Percentiles rank a stretch among this genome's conserved stretches.
Conservation (phyloP, 2,888 invertebrate genomes). For the Apotomis turbidana region DNA sequence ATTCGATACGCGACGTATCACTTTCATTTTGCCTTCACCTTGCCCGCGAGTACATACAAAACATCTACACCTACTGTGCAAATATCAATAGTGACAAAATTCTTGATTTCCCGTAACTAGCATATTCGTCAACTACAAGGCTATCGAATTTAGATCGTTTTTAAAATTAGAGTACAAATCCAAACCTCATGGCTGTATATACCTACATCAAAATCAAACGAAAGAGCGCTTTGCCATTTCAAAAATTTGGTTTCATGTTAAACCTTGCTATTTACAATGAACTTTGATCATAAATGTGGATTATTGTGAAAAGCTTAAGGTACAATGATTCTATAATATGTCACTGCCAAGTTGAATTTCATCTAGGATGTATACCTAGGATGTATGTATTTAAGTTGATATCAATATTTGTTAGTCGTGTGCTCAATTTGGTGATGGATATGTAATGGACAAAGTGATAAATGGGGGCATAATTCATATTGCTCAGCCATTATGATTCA, state of each 20-base stretch:
- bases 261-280: slow-evolving; percentile 3
- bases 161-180: slow-evolving; percentile 16
- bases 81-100: slow-evolving; percentile 32
- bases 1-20: neutral
- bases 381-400: no score
- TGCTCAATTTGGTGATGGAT: no score
- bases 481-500: no score
- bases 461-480: no score
- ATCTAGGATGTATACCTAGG: no score
- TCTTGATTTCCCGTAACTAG: slow-evolving; percentile 24
- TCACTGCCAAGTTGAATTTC: no score
- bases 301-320: no score
- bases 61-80: slow-evolving; percentile 40
- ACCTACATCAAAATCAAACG: slow-evolving; percentile 21
- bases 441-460: no score
- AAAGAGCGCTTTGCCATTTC: slow-evolving; percentile 24
- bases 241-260: neutral
- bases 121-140: slow-evolving; percentile 17
- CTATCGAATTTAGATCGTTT: slow-evolving; percentile 18
- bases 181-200: slow-evolving; percentile 12
- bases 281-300: neutral
- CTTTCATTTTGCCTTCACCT: slow-evolving; percentile 36
- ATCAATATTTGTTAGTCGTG: no score
- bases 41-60: slow-evolving; percentile 29
- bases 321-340: no score